Percentiles rank a stretch among this genome's conserved stretches.
phyloP scores from a whole-genome alignment of 2,888 invertebrate genomes.

The Trachelus iudaicus region DNA sequence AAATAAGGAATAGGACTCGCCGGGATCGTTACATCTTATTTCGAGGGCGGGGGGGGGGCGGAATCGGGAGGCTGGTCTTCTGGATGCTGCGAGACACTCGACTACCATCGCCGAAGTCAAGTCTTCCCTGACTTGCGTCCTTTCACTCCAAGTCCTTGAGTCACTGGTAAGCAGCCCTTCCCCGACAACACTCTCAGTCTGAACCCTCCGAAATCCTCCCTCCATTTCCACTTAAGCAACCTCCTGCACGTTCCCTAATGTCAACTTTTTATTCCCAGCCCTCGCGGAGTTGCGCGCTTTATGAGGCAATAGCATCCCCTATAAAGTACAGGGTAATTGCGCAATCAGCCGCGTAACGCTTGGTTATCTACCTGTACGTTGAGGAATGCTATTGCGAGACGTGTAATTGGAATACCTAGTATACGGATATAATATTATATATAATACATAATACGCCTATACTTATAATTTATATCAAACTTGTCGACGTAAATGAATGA shows the following conservation, averaged over 20 bases:
- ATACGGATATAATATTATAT: not conserved
- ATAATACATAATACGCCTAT: not conserved
- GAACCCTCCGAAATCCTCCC: conserved; percentile 5
- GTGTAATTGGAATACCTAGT: conserved; percentile 1
- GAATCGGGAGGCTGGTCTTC: not conserved
- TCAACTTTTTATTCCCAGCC: conserved; percentile 23
- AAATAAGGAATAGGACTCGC: conserved; percentile 24
- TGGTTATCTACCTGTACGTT: conserved; percentile 18
- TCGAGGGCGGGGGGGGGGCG: conserved; percentile 3
- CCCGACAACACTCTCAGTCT: not conserved
- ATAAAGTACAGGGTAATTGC: conserved; percentile 25
- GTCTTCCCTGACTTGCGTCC: not conserved
- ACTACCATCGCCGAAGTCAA: not conserved
- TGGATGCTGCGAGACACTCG: not conserved
- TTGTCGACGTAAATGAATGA: conserved; percentile 36
- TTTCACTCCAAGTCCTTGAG: not conserved
- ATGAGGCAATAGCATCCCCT: conserved; percentile 24
- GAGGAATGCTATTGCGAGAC: not conserved
- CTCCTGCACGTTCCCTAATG: conserved; percentile 22
- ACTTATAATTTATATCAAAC: conserved; percentile 8
- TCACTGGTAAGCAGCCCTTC: not conserved
- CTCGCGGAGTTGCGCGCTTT: conserved; percentile 20
- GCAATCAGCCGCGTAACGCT: conserved; percentile 21
- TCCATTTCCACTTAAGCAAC: conserved; percentile 22
- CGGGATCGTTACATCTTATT: conserved; percentile 24